phyloP scores from a whole-genome alignment of 92 coral and sea anemone genomes.

The Nematostella vectensis region DNA sequence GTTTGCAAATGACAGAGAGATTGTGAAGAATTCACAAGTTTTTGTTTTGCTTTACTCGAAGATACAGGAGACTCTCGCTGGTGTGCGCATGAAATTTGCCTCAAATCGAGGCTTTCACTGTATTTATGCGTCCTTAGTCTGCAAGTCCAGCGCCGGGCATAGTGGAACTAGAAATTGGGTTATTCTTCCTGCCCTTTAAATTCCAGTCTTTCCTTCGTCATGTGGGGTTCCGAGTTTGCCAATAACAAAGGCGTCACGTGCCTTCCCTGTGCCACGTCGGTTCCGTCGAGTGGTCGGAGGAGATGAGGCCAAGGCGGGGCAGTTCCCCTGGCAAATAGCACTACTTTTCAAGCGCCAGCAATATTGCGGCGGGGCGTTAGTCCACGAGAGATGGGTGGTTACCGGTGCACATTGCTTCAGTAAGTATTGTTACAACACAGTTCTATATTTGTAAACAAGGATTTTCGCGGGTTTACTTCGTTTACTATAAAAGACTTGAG shows the following conservation, averaged over 20 bases:
- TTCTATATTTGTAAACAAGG: not conserved
- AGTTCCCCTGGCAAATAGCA: conserved; percentile 96
- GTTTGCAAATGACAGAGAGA: no score
- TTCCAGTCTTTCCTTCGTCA: conserved; percentile 17
- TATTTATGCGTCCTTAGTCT: not conserved
- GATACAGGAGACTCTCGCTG: no score
- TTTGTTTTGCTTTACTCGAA: no score
- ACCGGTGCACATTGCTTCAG: conserved; percentile 88
- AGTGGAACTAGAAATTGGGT: no score
- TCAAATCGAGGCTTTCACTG: not conserved
- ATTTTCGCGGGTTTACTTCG: no score
- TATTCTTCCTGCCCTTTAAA: not conserved
- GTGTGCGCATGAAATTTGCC: no score
- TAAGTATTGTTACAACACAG: no score
- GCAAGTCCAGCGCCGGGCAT: no score
- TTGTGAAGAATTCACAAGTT: no score
- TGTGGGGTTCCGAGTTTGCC: conserved; percentile 9
- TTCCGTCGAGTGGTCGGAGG: conserved; percentile 73
- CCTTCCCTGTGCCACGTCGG: conserved; percentile 12
- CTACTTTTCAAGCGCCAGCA: conserved; percentile 54
- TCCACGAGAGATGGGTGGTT: conserved; percentile 57
- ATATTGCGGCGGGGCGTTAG: conserved; percentile 90
- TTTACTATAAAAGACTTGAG: no score
- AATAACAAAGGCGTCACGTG: not conserved
- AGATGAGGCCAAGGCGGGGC: conserved; percentile 54